These are phyloP conservation scores for Dryas iulia DNA, from an alignment of 1,140 invertebrate genomes.

Conservation along the genomic window DNA sequence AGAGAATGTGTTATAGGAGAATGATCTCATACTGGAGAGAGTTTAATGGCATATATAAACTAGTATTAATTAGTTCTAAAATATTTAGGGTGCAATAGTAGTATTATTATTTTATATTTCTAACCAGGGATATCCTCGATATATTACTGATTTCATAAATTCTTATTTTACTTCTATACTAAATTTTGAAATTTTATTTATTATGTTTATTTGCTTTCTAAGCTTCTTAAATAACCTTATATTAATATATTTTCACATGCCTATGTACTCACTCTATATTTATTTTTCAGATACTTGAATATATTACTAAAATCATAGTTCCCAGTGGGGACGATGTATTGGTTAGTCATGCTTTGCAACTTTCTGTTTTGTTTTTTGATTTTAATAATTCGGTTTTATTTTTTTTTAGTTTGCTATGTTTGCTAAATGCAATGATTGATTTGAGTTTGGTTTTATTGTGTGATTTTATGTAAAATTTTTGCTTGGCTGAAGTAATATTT, in stretches of 20 bases:
- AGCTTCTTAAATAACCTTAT: not conserved
- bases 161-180: too few relatives aligned
- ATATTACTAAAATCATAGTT: conserved; percentile 66
- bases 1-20: not conserved
- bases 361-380: conserved; percentile 25
- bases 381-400: conserved; percentile 28
- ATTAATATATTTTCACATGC: not conserved
- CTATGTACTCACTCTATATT: conserved; percentile 29
- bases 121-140: too few relatives aligned
- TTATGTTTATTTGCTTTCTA: not conserved
- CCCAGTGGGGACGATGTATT: conserved; percentile 51
- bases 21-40: not conserved
- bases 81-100: too few relatives aligned
- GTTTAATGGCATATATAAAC: too few relatives aligned
- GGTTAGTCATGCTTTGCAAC: conserved; percentile 57
- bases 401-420: conserved; percentile 13
- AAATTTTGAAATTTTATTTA: not conserved
- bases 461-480: not conserved
- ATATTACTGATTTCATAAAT: too few relatives aligned
- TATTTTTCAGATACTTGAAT: conserved; percentile 73
- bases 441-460: not conserved
- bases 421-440: not conserved
- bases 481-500: not conserved
- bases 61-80: too few relatives aligned
- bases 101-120: too few relatives aligned